These are phyloP conservation scores for Discoglossus pictus DNA, from an alignment of 2,797 vertebrate species.

Conservation along the genomic window DNA sequence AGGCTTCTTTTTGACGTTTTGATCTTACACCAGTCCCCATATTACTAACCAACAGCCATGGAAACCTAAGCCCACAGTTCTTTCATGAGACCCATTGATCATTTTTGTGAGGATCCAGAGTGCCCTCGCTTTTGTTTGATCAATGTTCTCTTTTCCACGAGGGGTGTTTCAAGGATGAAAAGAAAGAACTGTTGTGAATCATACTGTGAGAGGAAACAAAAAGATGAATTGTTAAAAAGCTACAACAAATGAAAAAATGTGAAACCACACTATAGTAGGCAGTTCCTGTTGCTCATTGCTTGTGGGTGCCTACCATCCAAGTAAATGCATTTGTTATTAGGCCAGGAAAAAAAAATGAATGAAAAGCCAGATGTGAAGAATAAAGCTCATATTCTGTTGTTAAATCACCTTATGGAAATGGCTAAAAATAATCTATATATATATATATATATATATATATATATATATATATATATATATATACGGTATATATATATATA, in stretches of 20 bases:
- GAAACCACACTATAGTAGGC: slow-evolving; percentile 22
- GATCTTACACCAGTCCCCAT: slow-evolving; percentile 57
- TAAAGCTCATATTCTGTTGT: slow-evolving; percentile 13
- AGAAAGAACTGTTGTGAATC: slow-evolving; percentile 58
- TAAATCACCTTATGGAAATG: slow-evolving; percentile 10
- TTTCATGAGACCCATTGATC: slow-evolving; percentile 69
- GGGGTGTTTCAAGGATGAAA: slow-evolving; percentile 56
- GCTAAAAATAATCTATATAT: not conserved
- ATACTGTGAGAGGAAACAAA: slow-evolving; percentile 56
- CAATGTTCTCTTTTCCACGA: slow-evolving; percentile 55
- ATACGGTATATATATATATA: too few relatives aligned
- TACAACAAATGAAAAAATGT: slow-evolving; percentile 40
- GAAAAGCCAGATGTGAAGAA: slow-evolving; percentile 25
- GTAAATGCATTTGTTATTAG: slow-evolving; percentile 20
- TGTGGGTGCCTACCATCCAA: slow-evolving; percentile 21
- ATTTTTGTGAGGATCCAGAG: slow-evolving; percentile 62
- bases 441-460: too few relatives aligned
- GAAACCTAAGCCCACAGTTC: slow-evolving; percentile 66
- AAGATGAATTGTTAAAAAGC: slow-evolving; percentile 47
- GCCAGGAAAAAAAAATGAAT: not conserved
- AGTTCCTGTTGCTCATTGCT: slow-evolving; percentile 29
- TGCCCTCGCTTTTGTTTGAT: slow-evolving; percentile 63
- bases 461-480: too few relatives aligned
- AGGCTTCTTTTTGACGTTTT: slow-evolving; percentile 59
- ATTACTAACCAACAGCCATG: slow-evolving; percentile 63